phyloP scores from a whole-genome alignment of 2,113 vertebrate species.

The Nipponia nippon region DNA sequence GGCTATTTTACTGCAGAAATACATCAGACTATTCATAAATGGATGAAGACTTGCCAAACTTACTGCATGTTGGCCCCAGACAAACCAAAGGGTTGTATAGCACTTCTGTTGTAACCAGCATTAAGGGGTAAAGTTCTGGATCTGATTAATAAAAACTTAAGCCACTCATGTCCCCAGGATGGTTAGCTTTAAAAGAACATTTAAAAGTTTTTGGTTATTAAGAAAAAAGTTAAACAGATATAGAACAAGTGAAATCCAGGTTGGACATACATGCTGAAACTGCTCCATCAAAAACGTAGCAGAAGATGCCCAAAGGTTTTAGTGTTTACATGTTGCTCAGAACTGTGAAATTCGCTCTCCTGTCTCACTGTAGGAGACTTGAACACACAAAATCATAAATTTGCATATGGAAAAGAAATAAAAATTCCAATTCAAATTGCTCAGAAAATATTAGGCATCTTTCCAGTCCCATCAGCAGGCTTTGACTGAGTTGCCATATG shows the following conservation, averaged over 20 bases:
- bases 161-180: neutral
- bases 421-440: neutral
- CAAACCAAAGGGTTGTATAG: neutral
- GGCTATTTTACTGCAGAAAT: neutral
- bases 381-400: neutral
- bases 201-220: neutral
- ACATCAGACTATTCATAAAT: neutral
- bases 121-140: neutral
- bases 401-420: neutral
- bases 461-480: neutral
- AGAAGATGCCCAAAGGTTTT: neutral
- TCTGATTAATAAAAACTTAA: neutral
- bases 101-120: neutral
- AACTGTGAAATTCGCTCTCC: neutral
- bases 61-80: neutral
- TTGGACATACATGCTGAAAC: neutral
- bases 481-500: neutral
- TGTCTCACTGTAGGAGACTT: neutral
- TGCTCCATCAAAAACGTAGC: neutral
- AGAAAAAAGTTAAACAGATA: neutral
- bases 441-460: neutral
- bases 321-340: neutral
- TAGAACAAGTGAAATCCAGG: neutral
- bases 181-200: neutral
- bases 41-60: neutral